These are phyloP conservation scores for Macquaria australasica DNA, from an alignment of 2,113 vertebrate genomes.

Conservation along the genomic window DNA sequence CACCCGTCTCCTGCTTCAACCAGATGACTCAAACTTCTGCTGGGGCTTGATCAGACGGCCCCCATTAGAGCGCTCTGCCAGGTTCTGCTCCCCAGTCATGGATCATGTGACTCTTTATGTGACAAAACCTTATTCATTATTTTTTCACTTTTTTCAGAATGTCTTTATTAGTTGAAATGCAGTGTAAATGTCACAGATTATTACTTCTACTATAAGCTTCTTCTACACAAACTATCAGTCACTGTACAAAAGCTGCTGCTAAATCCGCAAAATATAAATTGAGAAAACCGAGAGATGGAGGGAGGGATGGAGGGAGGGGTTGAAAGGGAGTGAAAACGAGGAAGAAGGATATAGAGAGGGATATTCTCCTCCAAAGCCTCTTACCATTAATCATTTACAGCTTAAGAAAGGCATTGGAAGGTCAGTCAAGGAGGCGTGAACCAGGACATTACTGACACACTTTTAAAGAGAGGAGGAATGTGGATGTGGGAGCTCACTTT, in stretches of 20 bases:
- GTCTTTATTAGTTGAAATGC: constrained; percentile 11
- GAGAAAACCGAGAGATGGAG: constrained; percentile 24
- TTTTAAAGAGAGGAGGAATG: constrained; percentile 1
- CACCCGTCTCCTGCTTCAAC: constrained; percentile 9
- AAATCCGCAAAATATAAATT: constrained; percentile 38
- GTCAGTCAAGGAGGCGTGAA: constrained; percentile 54
- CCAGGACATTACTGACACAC: constrained; percentile 27
- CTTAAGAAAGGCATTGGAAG: constrained; percentile 75
- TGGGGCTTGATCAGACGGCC: constrained; percentile 24
- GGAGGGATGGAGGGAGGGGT: not conserved
- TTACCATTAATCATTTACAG: constrained; percentile 78
- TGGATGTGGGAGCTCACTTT: not conserved
- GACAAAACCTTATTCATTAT: not conserved
- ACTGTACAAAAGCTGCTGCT: constrained; percentile 21
- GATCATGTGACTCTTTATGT: constrained; percentile 1
- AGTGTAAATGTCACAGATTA: constrained; percentile 22
- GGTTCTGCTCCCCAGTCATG: constrained; percentile 15
- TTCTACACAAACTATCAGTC: constrained; percentile 25
- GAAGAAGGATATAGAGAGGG: constrained; percentile 50
- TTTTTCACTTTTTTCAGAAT: not conserved
- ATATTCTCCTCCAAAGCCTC: constrained; percentile 77
- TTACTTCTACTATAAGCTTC: constrained; percentile 37
- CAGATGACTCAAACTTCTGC: constrained; percentile 32
- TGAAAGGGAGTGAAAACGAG: constrained; percentile 28
- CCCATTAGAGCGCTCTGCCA: constrained; percentile 8